These are phyloP conservation scores for Bombyx mori DNA, from an alignment of 1,140 invertebrate genomes.

Conservation along the genomic window DNA sequence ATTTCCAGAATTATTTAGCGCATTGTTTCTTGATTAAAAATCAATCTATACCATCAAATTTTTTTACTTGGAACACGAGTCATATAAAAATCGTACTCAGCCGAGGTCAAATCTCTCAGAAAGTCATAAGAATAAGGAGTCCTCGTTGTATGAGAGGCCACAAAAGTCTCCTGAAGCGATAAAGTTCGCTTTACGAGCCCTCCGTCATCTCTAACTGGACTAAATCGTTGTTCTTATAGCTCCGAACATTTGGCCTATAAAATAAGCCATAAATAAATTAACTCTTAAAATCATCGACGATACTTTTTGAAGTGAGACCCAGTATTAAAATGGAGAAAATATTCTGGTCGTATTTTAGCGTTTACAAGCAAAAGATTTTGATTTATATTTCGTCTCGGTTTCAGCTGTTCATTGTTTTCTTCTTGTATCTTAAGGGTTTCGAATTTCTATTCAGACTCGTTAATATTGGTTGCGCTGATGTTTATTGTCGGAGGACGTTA, in stretches of 20 bases:
- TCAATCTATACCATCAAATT: not conserved
- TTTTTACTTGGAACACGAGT: not conserved
- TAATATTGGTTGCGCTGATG: no score
- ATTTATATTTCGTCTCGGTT: no score
- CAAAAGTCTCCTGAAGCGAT: conserved; percentile 5
- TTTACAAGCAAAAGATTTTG: no score
- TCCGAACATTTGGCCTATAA: not conserved
- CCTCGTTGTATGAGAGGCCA: conserved; percentile 4
- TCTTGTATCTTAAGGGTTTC: no score
- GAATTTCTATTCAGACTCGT: no score
- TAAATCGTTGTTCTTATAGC: conserved; percentile 7
- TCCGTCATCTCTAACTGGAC: conserved; percentile 7
- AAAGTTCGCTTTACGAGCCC: conserved; percentile 6
- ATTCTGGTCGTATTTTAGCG: no score
- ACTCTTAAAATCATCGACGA: conserved; percentile 2
- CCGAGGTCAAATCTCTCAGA: conserved; percentile 7
- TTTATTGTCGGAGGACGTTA: no score
- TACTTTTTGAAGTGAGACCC: no score
- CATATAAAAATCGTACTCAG: not conserved
- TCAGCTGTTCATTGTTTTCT: no score
- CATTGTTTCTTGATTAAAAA: no score
- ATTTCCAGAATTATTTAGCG: no score
- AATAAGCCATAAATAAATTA: conserved; percentile 7
- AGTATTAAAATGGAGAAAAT: no score
- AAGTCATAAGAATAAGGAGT: conserved; percentile 6